Percentiles rank a stretch among this genome's conserved stretches.
These are phyloP conservation scores for Sciurus niger DNA, from an alignment of 2,113 vertebrate genomes.

Conservation along the genomic window DNA sequence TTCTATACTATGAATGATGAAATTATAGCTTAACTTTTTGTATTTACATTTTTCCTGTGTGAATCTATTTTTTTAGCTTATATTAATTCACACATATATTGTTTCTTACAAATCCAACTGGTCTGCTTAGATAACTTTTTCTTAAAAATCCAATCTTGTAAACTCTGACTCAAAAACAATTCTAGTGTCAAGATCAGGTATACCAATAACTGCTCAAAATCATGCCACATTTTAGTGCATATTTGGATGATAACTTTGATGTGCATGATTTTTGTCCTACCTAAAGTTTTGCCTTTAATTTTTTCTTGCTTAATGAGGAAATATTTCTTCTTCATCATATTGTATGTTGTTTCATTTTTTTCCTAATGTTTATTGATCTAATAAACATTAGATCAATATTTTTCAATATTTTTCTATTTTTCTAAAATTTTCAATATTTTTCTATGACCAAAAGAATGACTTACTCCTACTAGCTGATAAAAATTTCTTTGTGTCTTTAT, in stretches of 20 bases:
- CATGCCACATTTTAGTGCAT: not conserved
- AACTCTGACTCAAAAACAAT: not conserved
- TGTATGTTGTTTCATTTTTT: not conserved
- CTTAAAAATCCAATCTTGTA: not conserved
- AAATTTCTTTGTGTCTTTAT: not conserved
- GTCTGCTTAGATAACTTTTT: not conserved
- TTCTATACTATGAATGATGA: not conserved
- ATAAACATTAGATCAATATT: too few relatives aligned
- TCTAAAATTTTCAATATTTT: not conserved
- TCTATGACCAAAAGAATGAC: not conserved
- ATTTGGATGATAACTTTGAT: not conserved
- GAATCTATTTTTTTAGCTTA: not conserved
- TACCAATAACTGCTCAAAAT: not conserved
- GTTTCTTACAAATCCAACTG: not conserved
- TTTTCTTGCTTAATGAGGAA: not conserved
- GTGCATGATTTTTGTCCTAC: not conserved
- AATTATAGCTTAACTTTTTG: not conserved
- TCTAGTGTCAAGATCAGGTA: not conserved
- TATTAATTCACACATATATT: too few relatives aligned
- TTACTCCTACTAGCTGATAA: not conserved
- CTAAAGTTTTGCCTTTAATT: not conserved
- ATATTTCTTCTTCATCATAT: not conserved
- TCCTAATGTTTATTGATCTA: not conserved
- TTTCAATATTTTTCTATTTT: not conserved
- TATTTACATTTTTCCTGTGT: not conserved